Conservation (phyloP, 2,797 vertebrate species). For the Anas bernieri region DNA sequence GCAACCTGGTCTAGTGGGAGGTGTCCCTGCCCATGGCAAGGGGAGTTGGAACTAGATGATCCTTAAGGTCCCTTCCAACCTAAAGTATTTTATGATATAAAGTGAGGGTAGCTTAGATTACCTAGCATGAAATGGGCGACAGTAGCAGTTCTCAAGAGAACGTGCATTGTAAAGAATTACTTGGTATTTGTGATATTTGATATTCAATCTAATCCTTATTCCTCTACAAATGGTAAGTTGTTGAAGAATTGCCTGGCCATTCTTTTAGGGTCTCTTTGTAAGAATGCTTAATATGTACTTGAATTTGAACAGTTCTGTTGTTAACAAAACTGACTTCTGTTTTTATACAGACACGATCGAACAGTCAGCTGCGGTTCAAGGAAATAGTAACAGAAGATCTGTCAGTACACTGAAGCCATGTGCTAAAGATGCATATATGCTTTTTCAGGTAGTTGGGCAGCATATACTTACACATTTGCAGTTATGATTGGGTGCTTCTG, state of each 20-base stretch:
- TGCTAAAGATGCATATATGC: conserved; percentile 98
- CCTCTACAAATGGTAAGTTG: not conserved
- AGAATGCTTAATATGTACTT: fast-evolving
- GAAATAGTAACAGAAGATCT: conserved; percentile 94
- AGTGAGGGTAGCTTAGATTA: not conserved
- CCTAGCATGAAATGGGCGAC: not conserved
- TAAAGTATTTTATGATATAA: not conserved
- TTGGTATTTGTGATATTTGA: not conserved
- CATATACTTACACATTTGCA: not conserved
- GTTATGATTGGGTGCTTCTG: not conserved
- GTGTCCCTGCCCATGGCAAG: too few species aligned
- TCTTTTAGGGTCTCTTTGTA: not conserved
- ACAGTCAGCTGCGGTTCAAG: conserved; percentile 87
- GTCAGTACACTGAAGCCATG: conserved; percentile 95
- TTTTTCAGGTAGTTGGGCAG: conserved; percentile 90
- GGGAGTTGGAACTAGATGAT: too few species aligned
- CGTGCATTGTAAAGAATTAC: not conserved
- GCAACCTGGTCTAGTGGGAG: too few species aligned
- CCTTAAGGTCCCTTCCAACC: too few species aligned
- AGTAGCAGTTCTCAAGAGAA: not conserved
- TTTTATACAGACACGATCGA: conserved; percentile 82
- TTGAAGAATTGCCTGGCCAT: not conserved
- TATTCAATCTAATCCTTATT: not conserved
- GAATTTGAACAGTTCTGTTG: not conserved
- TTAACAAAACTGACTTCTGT: not conserved